Conservation (phyloP, 2,888 invertebrate species). For the Synanthedon andrenaeformis region DNA sequence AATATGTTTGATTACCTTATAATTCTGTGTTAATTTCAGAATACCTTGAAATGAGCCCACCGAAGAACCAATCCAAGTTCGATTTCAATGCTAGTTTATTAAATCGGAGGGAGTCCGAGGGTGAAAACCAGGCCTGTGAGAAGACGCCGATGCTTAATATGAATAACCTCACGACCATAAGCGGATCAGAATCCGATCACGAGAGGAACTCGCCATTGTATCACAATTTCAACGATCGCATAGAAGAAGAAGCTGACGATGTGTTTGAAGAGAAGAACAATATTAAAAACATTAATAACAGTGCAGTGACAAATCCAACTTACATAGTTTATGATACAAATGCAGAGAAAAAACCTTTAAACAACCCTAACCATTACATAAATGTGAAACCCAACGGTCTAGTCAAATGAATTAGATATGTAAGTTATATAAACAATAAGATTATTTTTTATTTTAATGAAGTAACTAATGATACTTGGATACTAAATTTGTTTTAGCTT, state of each 20-base stretch:
- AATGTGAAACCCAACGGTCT: slow-evolving; percentile 50
- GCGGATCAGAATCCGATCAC: slow-evolving; percentile 55
- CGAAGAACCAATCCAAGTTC: slow-evolving; percentile 50
- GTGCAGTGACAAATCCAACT: slow-evolving; percentile 53
- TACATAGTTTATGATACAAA: slow-evolving; percentile 46
- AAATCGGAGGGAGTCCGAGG: slow-evolving; percentile 30
- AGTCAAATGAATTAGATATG: slow-evolving; percentile 44
- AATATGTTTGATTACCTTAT: not conserved
- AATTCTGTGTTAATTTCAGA: slow-evolving; percentile 27
- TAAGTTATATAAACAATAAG: not conserved
- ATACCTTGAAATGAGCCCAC: slow-evolving; percentile 74
- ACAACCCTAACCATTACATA: slow-evolving; percentile 42
- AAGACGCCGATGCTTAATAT: slow-evolving; percentile 67
- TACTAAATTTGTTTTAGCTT: too few species aligned
- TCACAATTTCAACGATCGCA: slow-evolving; percentile 41
- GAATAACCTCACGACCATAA: slow-evolving; percentile 43
- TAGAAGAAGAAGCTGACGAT: slow-evolving; percentile 53
- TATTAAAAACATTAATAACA: slow-evolving; percentile 35
- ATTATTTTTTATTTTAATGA: not conserved
- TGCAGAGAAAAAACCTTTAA: slow-evolving; percentile 47
- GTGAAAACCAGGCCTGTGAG: slow-evolving; percentile 46
- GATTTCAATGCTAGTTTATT: slow-evolving; percentile 59
- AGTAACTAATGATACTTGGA: not conserved
- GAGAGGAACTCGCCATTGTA: slow-evolving; percentile 42
- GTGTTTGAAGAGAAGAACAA: slow-evolving; percentile 37